Conservation (phyloP, 1,140 invertebrate species). For the Zeugodacus cucurbitae region DNA sequence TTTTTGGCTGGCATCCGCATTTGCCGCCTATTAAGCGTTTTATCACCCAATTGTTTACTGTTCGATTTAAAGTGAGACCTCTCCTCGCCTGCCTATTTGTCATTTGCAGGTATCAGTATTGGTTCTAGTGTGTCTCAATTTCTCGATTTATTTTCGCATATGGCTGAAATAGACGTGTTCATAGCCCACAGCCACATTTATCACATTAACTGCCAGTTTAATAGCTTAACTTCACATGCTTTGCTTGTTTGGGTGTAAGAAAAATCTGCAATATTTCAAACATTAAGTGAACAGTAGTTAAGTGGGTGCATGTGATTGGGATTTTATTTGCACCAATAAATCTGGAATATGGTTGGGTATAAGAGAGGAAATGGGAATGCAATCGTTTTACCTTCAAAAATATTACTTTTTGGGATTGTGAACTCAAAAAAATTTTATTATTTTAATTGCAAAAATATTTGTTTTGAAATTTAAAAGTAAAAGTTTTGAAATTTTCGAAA, state of each 20-base stretch:
- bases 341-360: no score
- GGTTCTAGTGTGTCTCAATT: neutral
- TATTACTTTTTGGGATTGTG: no score
- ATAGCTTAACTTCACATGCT: neutral
- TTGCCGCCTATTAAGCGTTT: neutral
- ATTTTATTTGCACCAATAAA: no score
- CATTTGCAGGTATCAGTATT: neutral
- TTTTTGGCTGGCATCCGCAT: neutral
- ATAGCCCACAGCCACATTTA: neutral
- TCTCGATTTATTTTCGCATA: neutral
- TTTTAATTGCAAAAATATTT: no score
- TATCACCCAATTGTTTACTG: neutral
- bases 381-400: no score
- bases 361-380: no score
- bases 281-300: neutral
- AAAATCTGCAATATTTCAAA: neutral
- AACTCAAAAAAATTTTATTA: no score
- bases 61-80: neutral
- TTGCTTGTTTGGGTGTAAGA: neutral
- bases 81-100: neutral
- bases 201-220: neutral
- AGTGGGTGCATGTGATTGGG: no score
- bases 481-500: no score
- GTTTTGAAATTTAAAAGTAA: no score
- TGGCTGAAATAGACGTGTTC: neutral